phyloP scores from a whole-genome alignment of 2,888 invertebrate species.

The Schizotus pectinicornis region DNA sequence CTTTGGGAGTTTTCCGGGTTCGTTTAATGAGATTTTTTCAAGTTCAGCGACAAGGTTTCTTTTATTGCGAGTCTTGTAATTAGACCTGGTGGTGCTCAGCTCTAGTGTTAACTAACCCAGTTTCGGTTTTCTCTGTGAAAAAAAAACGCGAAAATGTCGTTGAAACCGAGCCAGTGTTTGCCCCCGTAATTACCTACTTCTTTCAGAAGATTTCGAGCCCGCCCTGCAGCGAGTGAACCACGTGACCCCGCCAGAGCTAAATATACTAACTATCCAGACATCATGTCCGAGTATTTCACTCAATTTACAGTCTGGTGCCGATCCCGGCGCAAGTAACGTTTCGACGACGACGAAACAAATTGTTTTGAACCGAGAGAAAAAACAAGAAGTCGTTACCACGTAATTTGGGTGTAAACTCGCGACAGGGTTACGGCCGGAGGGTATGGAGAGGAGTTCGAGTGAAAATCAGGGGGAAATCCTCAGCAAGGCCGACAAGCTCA shows the following conservation, averaged over 20 bases:
- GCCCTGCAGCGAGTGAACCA: slow-evolving; percentile 27
- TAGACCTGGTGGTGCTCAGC: neutral
- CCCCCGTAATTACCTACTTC: slow-evolving; percentile 20
- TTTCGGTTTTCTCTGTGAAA: slow-evolving; percentile 1
- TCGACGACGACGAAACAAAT: too few species aligned
- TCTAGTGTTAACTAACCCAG: slow-evolving; percentile 17
- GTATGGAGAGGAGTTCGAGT: slow-evolving; percentile 35
- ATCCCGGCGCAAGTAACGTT: slow-evolving; percentile 7
- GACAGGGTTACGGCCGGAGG: slow-evolving; percentile 14
- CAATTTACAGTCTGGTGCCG: slow-evolving; percentile 22
- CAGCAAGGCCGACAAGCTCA: slow-evolving; percentile 62
- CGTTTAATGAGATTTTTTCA: neutral
- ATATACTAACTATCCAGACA: slow-evolving; percentile 36
- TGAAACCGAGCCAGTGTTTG: slow-evolving; percentile 4
- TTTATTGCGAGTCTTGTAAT: slow-evolving; percentile 1
- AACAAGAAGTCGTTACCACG: too few species aligned
- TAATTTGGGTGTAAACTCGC: too few species aligned
- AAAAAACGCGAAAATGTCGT: neutral
- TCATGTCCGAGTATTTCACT: slow-evolving; percentile 31
- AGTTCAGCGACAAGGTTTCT: neutral
- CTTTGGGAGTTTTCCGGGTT: neutral
- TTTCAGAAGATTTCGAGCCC: slow-evolving; percentile 13
- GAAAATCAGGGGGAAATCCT: slow-evolving; percentile 39
- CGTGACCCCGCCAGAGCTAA: slow-evolving; percentile 36
- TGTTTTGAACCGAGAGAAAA: too few species aligned